Conservation (phyloP, 92 coral and sea anemone species). For the Heliopora coerulea region DNA sequence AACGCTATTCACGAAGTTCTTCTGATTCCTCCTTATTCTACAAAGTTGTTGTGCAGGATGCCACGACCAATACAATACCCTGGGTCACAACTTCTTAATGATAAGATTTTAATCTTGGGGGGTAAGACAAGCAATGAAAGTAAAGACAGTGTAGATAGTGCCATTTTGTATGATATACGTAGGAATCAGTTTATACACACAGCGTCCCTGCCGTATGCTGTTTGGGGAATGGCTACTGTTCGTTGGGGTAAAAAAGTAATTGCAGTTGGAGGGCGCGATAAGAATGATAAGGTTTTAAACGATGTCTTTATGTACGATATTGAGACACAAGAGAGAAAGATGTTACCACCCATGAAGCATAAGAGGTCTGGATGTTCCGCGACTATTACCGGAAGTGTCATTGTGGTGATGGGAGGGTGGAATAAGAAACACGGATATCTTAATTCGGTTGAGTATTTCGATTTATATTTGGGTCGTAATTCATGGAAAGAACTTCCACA, state of each 20-base stretch:
- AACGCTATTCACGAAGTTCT: neutral
- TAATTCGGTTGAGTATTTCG: conserved; percentile 67
- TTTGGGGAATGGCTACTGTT: conserved; percentile 7
- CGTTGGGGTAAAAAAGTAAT: conserved; percentile 3
- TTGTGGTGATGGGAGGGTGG: conserved; percentile 86
- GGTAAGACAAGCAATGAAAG: neutral
- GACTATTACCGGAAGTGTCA: conserved; percentile 54
- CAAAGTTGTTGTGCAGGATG: conserved; percentile 22
- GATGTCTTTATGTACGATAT: conserved; percentile 48
- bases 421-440: conserved; percentile 65
- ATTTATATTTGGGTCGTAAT: conserved; percentile 13
- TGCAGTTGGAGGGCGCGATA: neutral
- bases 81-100: neutral
- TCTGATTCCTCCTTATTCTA: conserved; percentile 19
- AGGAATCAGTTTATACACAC: conserved; percentile 8
- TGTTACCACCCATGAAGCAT: conserved; percentile 70
- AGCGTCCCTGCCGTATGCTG: conserved; percentile 18
- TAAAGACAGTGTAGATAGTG: conserved; percentile 9
- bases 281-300: neutral
- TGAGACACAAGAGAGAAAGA: conserved; percentile 70
- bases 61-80: conserved; percentile 3
- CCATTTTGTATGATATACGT: conserved; percentile 8
- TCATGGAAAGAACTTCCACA: conserved; percentile 26
- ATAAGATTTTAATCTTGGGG: conserved; percentile 16
- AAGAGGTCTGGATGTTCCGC: conserved; percentile 86